These are phyloP conservation scores for Oreortyx pictus DNA, from an alignment of 2,797 vertebrate species.

Conservation along the genomic window DNA sequence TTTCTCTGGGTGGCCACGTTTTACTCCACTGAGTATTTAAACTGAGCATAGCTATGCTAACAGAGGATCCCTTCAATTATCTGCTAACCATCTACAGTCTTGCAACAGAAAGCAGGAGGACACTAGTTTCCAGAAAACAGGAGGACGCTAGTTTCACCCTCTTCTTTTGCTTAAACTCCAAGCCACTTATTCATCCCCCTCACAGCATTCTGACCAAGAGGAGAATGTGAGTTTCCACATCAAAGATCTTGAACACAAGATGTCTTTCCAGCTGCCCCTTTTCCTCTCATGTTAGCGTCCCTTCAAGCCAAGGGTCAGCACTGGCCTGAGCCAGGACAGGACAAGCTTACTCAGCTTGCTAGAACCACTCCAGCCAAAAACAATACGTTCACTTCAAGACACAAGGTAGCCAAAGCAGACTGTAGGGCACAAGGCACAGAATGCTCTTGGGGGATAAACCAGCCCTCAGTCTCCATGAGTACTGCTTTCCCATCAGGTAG, in stretches of 20 bases:
- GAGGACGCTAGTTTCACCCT: background rate
- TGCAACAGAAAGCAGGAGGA: no score
- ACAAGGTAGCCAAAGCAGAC: constrained; percentile 1
- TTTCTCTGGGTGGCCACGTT: no score
- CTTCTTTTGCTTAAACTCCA: background rate
- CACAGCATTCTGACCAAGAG: background rate
- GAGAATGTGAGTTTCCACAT: background rate
- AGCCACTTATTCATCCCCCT: background rate
- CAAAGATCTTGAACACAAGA: constrained; percentile 16
- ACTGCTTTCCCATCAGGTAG: background rate
- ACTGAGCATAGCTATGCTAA: no score
- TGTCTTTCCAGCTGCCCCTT: background rate
- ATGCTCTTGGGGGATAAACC: background rate
- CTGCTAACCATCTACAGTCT: no score
- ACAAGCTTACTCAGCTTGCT: background rate
- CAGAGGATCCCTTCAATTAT: no score
- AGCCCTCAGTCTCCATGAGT: background rate
- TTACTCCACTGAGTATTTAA: no score
- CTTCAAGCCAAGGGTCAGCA: background rate
- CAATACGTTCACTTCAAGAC: constrained; percentile 12
- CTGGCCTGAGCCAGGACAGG: constrained; percentile 40
- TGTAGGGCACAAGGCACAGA: background rate
- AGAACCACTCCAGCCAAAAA: background rate
- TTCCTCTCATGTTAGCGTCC: constrained; percentile 23
- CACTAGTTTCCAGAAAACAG: background rate